phyloP scores from a whole-genome alignment of 2,797 vertebrate genomes.

The Eupleurogrammus muticus region DNA sequence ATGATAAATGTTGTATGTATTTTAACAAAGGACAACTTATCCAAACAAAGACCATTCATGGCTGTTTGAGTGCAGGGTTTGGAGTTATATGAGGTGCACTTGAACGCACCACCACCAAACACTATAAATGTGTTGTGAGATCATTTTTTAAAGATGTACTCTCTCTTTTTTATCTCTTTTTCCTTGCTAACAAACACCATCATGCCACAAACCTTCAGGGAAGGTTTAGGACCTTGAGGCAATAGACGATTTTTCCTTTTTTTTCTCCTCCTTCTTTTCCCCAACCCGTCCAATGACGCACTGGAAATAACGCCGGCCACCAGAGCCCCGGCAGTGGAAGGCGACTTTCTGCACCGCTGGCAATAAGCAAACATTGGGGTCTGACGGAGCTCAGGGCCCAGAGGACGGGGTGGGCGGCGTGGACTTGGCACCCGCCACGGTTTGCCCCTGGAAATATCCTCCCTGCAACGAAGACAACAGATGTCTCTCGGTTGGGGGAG shows the following conservation, averaged over 20 bases:
- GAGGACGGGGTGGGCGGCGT: slow-evolving; percentile 30
- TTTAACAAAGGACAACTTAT: too few species aligned
- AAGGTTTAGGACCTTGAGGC: slow-evolving; percentile 42
- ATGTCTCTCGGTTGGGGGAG: slow-evolving; percentile 35
- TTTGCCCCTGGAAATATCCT: slow-evolving; percentile 46
- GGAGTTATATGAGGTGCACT: too few species aligned
- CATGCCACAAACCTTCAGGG: not conserved
- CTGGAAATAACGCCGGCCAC: slow-evolving; percentile 60
- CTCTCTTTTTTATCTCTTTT: too few species aligned
- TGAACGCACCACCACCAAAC: too few species aligned
- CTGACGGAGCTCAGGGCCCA: slow-evolving; percentile 27
- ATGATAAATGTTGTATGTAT: too few species aligned
- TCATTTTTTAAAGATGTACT: too few species aligned
- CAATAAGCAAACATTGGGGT: slow-evolving; percentile 48
- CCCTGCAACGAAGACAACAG: slow-evolving; percentile 42
- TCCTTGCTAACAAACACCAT: too few species aligned
- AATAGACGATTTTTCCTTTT: slow-evolving; percentile 30
- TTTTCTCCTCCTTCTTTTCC: slow-evolving; percentile 12
- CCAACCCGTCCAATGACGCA: slow-evolving; percentile 57
- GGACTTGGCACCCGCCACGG: not conserved
- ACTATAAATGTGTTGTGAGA: too few species aligned
- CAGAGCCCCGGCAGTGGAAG: slow-evolving; percentile 40
- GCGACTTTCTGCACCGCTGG: slow-evolving; percentile 53
- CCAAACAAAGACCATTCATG: too few species aligned
- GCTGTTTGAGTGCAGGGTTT: too few species aligned